phyloP scores from a whole-genome alignment of 2,113 vertebrate species.

The Osmerus mordax region DNA sequence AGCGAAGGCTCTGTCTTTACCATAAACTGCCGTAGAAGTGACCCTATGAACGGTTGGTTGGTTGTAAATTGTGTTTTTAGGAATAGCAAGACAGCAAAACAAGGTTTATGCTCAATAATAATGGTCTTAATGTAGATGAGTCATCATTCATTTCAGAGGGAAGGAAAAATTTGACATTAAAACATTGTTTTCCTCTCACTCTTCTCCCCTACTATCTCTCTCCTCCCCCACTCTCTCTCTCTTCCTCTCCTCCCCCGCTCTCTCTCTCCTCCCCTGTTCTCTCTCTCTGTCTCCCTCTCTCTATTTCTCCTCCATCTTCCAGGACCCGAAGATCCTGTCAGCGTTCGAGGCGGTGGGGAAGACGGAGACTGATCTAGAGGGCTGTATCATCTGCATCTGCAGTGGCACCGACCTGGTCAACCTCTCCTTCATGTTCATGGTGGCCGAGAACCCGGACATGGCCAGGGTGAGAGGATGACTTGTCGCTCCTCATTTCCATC shows the following conservation, averaged over 20 bases:
- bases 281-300: not conserved
- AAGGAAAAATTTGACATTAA: too few relatives aligned
- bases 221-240: not conserved
- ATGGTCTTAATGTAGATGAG: too few relatives aligned
- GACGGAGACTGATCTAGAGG: constrained; percentile 88
- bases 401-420: constrained; percentile 96
- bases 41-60: too few relatives aligned
- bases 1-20: not conserved
- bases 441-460: constrained; percentile 86
- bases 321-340: constrained; percentile 95
- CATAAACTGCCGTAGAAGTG: not conserved
- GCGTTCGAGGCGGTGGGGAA: constrained; percentile 89
- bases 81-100: too few relatives aligned
- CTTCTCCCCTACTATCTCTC: too few relatives aligned
- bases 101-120: too few relatives aligned
- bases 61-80: not conserved
- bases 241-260: not conserved
- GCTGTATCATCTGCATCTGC: constrained; percentile 92
- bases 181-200: too few relatives aligned
- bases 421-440: constrained; percentile 95
- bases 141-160: too few relatives aligned
- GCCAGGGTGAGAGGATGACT: constrained; percentile 79
- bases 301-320: constrained; percentile 6
- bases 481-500: not conserved
- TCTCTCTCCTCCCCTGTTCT: not conserved